A percentile compares a stretch with the other conserved stretches of the same genome.
phyloP scores from a whole-genome alignment of 2,888 invertebrate species.

The Chrysina gloriosa region DNA sequence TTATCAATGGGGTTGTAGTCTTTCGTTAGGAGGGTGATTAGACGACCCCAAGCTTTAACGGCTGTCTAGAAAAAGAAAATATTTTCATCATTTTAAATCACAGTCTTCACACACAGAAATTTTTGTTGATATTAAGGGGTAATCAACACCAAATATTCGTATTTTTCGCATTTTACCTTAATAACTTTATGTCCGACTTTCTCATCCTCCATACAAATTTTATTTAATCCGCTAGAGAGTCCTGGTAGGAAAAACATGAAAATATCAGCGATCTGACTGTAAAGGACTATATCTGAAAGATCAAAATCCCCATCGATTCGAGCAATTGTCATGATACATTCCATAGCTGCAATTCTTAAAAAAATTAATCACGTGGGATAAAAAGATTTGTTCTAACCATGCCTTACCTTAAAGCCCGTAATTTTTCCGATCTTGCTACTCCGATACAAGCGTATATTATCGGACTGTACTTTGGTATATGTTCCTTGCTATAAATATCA shows the following conservation, averaged over 20 bases:
- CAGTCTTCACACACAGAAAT: background rate
- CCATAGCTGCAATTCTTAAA: conserved; percentile 66
- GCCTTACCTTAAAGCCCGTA: conserved; percentile 72
- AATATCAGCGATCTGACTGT: conserved; percentile 69
- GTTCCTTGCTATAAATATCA: conserved; percentile 69
- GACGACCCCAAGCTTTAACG: conserved; percentile 64
- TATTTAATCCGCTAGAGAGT: conserved; percentile 69
- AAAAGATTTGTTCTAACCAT: background rate
- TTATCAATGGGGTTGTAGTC: conserved; percentile 58
- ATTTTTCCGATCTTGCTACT: conserved; percentile 75
- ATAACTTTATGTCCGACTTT: conserved; percentile 73
- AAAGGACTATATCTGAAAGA: conserved; percentile 67
- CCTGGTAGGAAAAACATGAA: conserved; percentile 75
- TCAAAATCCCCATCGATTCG: conserved; percentile 71
- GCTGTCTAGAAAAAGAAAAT: conserved; percentile 60
- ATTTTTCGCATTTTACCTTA: conserved; percentile 11
- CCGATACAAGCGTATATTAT: conserved; percentile 74
- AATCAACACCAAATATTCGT: too few species aligned
- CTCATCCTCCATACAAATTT: conserved; percentile 69
- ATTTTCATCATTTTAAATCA: background rate
- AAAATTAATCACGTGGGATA: conserved; percentile 5
- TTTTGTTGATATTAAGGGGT: background rate
- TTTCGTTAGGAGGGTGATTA: conserved; percentile 65
- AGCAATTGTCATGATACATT: conserved; percentile 74
- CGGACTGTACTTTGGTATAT: conserved; percentile 73